phyloP scores from a whole-genome alignment of 2,113 vertebrate genomes.

The Azemiops feae region DNA sequence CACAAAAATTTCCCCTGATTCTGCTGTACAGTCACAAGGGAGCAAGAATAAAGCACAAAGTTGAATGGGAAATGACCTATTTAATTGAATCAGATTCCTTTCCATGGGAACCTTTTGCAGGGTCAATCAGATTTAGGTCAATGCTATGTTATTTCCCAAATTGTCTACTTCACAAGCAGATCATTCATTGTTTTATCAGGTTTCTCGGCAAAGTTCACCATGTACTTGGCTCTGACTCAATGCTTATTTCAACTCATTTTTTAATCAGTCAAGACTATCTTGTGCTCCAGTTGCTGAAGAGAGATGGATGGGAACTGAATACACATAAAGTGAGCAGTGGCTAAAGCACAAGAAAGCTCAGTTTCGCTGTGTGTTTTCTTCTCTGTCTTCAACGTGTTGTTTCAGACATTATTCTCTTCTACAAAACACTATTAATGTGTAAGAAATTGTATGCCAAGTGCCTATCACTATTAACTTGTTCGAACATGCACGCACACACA shows the following conservation, averaged over 20 bases:
- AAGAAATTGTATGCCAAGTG: neutral
- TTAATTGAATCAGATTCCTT: neutral
- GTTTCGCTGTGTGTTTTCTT: neutral
- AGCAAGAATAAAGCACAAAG: neutral
- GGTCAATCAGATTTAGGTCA: neutral
- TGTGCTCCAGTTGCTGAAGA: neutral
- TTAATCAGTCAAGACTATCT: neutral
- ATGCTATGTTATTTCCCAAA: slow-evolving; percentile 7
- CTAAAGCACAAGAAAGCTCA: neutral
- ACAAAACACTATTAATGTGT: neutral
- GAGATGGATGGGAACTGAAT: neutral
- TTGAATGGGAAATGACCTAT: neutral
- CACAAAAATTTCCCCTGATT: neutral
- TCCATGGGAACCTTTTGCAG: neutral
- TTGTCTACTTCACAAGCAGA: neutral
- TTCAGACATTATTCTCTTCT: neutral
- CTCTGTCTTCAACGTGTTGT: neutral
- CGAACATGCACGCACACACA: too few species aligned
- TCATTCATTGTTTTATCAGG: neutral
- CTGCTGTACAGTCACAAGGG: neutral
- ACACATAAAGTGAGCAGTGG: neutral
- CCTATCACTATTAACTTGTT: neutral
- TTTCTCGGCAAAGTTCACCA: neutral
- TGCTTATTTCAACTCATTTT: neutral
- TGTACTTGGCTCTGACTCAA: neutral